Percentiles rank a stretch among this genome's conserved stretches.
phyloP scores from a whole-genome alignment of 2,888 invertebrate species.

The Erebia ligea region DNA sequence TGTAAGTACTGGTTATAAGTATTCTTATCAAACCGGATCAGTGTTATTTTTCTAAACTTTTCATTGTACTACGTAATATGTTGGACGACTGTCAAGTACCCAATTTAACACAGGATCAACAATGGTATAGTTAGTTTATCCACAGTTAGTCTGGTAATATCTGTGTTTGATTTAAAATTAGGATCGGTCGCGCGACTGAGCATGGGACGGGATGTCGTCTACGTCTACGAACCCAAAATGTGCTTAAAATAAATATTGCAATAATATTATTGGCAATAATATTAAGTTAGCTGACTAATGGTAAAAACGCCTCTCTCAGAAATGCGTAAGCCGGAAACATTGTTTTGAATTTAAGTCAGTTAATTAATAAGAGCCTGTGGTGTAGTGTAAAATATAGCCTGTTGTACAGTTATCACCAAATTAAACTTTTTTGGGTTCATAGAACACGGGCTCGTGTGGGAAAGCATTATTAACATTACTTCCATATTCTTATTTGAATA shows the following conservation, averaged over 20 bases:
- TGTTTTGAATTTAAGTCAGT: too few relatives aligned
- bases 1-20: slow-evolving; percentile 2
- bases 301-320: too few relatives aligned
- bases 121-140: not conserved
- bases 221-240: slow-evolving; percentile 21
- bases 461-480: too few relatives aligned
- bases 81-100: slow-evolving; percentile 9
- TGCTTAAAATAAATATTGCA: not conserved
- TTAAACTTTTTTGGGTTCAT: too few relatives aligned
- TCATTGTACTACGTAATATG: not conserved
- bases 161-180: not conserved
- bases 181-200: not conserved
- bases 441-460: too few relatives aligned
- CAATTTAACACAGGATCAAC: slow-evolving; percentile 20
- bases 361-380: too few relatives aligned
- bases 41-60: not conserved
- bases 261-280: too few relatives aligned
- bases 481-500: too few relatives aligned
- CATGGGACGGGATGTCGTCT: not conserved
- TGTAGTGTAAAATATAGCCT: too few relatives aligned
- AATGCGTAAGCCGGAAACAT: too few relatives aligned
- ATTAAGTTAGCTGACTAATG: too few relatives aligned
- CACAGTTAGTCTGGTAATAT: slow-evolving; percentile 3
- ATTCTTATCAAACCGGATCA: slow-evolving; percentile 12
- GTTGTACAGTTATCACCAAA: too few relatives aligned